A percentile compares a stretch with the other conserved stretches of the same genome.
Evolutionary conservation across 2,888 invertebrate genomes (phyloP).

Genomic region (Deroplatys truncata): DNA sequence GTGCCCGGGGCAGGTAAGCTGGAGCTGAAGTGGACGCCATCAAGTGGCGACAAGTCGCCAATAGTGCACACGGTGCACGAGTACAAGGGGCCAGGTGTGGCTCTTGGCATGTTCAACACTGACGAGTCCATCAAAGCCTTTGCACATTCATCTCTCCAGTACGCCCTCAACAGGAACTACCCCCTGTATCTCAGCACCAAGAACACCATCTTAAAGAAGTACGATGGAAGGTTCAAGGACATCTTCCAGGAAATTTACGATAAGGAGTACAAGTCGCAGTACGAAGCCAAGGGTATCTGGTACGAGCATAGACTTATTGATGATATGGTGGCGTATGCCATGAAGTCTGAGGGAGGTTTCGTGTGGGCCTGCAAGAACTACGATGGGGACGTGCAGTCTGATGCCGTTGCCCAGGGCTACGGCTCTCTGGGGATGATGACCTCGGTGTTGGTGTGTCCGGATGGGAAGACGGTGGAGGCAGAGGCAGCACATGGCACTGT

Average conservation of each 20-base stretch:
- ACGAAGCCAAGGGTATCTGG: conserved; percentile 85
- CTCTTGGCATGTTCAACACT: conserved; percentile 94
- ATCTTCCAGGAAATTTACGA: conserved; percentile 95
- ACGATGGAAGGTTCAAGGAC: conserved; percentile 95
- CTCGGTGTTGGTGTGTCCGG: conserved; percentile 92
- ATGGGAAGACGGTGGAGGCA: conserved; percentile 96
- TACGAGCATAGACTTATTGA: conserved; percentile 98
- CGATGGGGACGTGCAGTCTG: conserved; percentile 98
- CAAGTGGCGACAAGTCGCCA: conserved; percentile 53
- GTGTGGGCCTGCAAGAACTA: conserved; percentile 99
- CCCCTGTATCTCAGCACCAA: conserved; percentile 94
- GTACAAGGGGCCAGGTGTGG: conserved; percentile 80
- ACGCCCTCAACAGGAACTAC: conserved; percentile 76
- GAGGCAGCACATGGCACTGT: conserved; percentile 99
- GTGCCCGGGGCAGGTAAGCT: conserved; percentile 88
- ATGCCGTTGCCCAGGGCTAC: conserved; percentile 95
- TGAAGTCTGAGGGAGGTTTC: conserved; percentile 98
- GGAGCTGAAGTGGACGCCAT: conserved; percentile 76
- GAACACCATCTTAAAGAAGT: conserved; percentile 93
- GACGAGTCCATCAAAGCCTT: conserved; percentile 91
- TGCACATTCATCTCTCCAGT: conserved; percentile 92
- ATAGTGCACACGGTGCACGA: conserved; percentile 76
- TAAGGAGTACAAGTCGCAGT: conserved; percentile 77
- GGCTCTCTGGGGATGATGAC: conserved; percentile 98
- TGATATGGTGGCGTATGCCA: conserved; percentile 97